Conservation (phyloP, 2,888 invertebrate species). For the Punctoribates punctum region DNA sequence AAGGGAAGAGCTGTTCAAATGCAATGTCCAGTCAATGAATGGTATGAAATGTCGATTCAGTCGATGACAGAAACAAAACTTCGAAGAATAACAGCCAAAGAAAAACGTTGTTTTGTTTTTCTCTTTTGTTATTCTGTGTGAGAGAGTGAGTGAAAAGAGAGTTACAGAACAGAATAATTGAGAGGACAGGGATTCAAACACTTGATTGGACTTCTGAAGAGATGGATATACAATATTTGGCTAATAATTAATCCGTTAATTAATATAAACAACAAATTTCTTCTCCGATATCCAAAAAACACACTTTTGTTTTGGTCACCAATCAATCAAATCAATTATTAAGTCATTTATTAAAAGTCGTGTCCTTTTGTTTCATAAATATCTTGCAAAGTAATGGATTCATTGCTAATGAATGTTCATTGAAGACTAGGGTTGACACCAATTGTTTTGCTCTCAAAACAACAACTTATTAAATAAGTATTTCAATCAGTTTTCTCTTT, state of each 20-base stretch:
- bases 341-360: background rate
- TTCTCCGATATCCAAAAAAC: background rate
- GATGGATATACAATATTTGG: constrained; percentile 34
- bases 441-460: background rate
- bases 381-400: background rate
- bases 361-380: background rate
- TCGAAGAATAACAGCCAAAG: too few relatives aligned
- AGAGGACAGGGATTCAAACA: background rate
- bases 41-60: too few relatives aligned
- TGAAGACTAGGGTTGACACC: constrained; percentile 30
- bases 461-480: too few relatives aligned
- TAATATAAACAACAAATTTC: constrained; percentile 23
- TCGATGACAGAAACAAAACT: too few relatives aligned
- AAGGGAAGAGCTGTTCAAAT: too few relatives aligned
- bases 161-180: background rate
- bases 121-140: too few relatives aligned
- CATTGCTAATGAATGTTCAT: background rate
- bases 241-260: constrained; percentile 28
- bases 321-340: background rate
- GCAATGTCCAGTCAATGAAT: too few relatives aligned
- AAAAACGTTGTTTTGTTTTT: too few relatives aligned
- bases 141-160: background rate
- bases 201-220: constrained; percentile 21
- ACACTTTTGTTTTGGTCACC: background rate
- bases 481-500: too few relatives aligned